Percentiles rank a stretch among this genome's conserved stretches.
Evolutionary conservation across 2,888 invertebrate genomes (phyloP).

Genomic region (Leptopterna dolabrata): DNA sequence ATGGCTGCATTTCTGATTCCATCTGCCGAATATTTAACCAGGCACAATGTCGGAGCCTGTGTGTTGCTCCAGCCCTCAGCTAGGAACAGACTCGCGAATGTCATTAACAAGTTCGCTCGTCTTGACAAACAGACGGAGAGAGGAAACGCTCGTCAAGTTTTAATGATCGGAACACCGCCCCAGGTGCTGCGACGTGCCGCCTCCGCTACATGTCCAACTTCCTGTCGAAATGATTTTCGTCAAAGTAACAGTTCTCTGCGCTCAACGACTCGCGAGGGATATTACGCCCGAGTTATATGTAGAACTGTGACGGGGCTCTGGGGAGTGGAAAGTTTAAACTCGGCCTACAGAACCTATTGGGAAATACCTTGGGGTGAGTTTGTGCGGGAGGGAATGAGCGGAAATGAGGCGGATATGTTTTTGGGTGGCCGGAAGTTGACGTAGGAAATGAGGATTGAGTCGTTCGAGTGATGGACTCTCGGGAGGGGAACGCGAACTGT

Average conservation of each 20-base stretch:
- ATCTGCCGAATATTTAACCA: too few species aligned
- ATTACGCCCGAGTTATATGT: too few species aligned
- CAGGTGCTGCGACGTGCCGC: neutral
- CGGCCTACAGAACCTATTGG: neutral
- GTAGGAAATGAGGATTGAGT: neutral
- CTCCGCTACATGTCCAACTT: neutral
- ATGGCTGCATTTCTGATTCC: too few species aligned
- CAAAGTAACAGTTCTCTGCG: too few species aligned
- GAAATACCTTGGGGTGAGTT: neutral
- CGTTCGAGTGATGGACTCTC: neutral
- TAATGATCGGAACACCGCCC: neutral
- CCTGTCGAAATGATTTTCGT: neutral
- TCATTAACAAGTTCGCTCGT: neutral
- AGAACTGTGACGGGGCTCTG: too few species aligned
- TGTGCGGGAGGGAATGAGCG: neutral
- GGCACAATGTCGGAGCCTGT: too few species aligned
- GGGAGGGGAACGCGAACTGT: too few species aligned
- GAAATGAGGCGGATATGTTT: slow-evolving; percentile 11
- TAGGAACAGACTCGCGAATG: neutral
- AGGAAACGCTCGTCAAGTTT: neutral
- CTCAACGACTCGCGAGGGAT: too few species aligned
- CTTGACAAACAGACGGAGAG: neutral
- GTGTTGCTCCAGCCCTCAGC: neutral
- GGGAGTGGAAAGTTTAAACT: neutral
- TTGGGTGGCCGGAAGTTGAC: neutral